Percentiles rank a stretch among this genome's conserved stretches.
Evolutionary conservation across 2,888 invertebrate species (phyloP).

Genomic region (Hemithea aestivaria): DNA sequence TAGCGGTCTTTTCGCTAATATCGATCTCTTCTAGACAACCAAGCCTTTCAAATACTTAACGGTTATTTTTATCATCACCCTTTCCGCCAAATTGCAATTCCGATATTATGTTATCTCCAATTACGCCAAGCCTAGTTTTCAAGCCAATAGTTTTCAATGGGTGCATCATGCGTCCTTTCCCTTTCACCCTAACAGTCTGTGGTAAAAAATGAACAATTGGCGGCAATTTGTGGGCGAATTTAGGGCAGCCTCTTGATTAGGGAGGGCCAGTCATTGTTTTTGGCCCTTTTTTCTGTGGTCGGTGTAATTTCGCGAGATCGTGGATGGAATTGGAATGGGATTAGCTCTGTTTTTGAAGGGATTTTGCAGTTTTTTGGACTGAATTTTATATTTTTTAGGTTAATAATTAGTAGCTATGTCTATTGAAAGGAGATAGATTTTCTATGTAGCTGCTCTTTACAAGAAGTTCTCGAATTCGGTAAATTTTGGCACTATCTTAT

Average conservation of each 20-base stretch:
- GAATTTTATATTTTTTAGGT: constrained; percentile 8
- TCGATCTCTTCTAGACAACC: no score
- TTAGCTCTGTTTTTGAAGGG: constrained; percentile 38
- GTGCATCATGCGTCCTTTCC: constrained; percentile 46
- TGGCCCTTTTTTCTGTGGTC: constrained; percentile 55
- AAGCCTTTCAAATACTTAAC: no score
- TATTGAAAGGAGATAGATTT: no score
- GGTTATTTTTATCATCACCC: constrained; percentile 6
- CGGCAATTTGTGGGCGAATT: constrained; percentile 77
- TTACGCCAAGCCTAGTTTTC: constrained; percentile 52
- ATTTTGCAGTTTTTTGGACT: constrained; percentile 18
- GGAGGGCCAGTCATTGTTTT: constrained; percentile 56
- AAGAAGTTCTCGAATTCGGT: no score
- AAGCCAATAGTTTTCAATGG: constrained; percentile 63
- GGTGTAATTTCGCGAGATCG: constrained; percentile 56
- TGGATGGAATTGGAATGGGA: constrained; percentile 47
- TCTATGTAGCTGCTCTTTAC: no score
- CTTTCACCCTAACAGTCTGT: constrained; percentile 47
- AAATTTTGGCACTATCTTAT: no score
- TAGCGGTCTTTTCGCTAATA: no score
- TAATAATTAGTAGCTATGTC: constrained; percentile 22
- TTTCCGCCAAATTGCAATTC: constrained; percentile 43
- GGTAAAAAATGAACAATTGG: constrained; percentile 79
- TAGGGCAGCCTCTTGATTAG: constrained; percentile 71
- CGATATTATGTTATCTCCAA: constrained; percentile 36